Percentiles rank a stretch among this genome's conserved stretches.
These are phyloP conservation scores for Leptinotarsa tumamoca DNA, from an alignment of 2,888 invertebrate species.

Conservation along the genomic window DNA sequence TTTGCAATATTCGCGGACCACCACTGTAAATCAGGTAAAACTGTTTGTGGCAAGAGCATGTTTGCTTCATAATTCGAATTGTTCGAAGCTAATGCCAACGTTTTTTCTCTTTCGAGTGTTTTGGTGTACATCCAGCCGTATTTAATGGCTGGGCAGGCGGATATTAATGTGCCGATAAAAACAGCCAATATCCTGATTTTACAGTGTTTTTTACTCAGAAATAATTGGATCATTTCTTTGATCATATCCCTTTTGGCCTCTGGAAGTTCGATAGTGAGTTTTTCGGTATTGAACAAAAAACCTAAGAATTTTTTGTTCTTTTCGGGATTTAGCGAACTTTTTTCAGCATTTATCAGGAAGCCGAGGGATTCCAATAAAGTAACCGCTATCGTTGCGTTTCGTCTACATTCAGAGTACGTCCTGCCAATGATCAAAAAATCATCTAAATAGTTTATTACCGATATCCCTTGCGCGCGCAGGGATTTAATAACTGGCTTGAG, in stretches of 20 bases:
- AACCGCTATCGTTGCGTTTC: conserved; percentile 8
- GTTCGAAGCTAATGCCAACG: neutral
- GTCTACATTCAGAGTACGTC: conserved; percentile 15
- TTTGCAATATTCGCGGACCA: neutral
- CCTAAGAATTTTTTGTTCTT: conserved; percentile 40
- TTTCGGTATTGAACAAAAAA: conserved; percentile 38
- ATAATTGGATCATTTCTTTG: neutral
- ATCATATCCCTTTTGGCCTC: conserved; percentile 25
- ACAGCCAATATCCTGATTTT: conserved; percentile 17
- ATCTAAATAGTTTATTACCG: conserved; percentile 43
- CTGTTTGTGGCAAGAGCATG: neutral
- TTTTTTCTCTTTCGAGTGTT: neutral
- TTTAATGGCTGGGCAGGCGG: conserved; percentile 47
- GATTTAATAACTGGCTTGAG: conserved; percentile 43
- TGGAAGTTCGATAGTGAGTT: conserved; percentile 24
- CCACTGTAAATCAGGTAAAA: conserved; percentile 1
- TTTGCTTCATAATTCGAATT: neutral
- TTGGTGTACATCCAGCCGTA: conserved; percentile 29
- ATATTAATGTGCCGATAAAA: conserved; percentile 39
- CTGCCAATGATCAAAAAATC: conserved; percentile 41
- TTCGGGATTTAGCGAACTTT: conserved; percentile 39
- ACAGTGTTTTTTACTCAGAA: neutral
- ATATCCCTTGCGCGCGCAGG: conserved; percentile 37
- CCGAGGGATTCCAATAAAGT: conserved; percentile 31
- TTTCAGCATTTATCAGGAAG: conserved; percentile 44